These are phyloP conservation scores for Harpagoxenus sublaevis DNA, from an alignment of 2,888 invertebrate genomes.

Conservation along the genomic window DNA sequence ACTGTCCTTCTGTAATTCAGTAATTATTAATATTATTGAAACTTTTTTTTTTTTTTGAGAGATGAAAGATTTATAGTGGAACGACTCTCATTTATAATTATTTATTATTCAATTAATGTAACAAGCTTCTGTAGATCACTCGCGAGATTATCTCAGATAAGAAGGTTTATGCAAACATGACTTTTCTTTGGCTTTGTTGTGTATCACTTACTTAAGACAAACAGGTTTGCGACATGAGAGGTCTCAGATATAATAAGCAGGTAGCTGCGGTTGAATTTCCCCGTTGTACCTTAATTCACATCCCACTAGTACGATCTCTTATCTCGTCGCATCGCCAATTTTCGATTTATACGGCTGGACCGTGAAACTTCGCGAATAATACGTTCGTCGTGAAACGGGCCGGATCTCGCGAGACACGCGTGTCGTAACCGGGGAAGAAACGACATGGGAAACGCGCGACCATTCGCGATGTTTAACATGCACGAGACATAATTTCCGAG, in stretches of 20 bases:
- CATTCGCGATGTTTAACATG: constrained; percentile 52
- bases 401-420: not conserved
- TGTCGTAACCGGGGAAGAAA: constrained; percentile 17
- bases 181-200: constrained; percentile 25
- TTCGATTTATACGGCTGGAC: not conserved
- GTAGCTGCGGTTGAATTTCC: not conserved
- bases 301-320: not conserved
- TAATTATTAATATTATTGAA: not conserved
- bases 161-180: constrained; percentile 11
- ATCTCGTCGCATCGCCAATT: not conserved
- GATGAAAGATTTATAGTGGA: not conserved
- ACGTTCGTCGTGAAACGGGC: not conserved
- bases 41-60: not conserved
- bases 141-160: not conserved
- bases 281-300: not conserved
- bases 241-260: not conserved
- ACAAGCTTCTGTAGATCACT: constrained; percentile 18
- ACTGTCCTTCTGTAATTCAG: not conserved
- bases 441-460: constrained; percentile 31
- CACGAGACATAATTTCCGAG: constrained; percentile 50
- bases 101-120: constrained; percentile 39
- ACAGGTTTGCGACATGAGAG: constrained; percentile 24
- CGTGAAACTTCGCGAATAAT: not conserved
- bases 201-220: constrained; percentile 28
- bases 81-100: not conserved